A percentile compares a stretch with the other conserved stretches of the same genome.
phyloP scores from a whole-genome alignment of 2,888 invertebrate species.

The Rhamphomyia laevipes region DNA sequence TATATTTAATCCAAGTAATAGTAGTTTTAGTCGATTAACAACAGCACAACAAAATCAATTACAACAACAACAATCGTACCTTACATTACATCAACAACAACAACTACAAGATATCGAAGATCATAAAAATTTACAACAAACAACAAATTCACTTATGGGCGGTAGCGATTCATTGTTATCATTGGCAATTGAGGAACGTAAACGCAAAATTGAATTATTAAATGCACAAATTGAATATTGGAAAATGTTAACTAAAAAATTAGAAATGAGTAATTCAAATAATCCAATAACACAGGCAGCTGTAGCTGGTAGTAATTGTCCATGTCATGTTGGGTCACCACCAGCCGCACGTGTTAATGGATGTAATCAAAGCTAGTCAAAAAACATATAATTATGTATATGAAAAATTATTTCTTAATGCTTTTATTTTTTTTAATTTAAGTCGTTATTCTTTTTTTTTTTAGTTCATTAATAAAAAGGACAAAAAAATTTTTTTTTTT shows the following conservation, averaged over 20 bases:
- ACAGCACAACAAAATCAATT: slow-evolving; percentile 6
- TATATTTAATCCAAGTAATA: slow-evolving; percentile 23
- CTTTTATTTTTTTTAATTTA: too few relatives aligned
- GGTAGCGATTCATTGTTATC: slow-evolving; percentile 30
- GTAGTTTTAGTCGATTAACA: slow-evolving; percentile 7
- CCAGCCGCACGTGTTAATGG: too few relatives aligned
- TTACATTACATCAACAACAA: background rate
- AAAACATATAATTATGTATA: too few relatives aligned
- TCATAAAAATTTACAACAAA: slow-evolving; percentile 3
- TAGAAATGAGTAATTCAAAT: slow-evolving; percentile 18
- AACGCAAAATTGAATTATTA: slow-evolving; percentile 32
- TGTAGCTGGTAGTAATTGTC: too few relatives aligned
- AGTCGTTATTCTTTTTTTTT: too few relatives aligned
- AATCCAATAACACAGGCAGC: too few relatives aligned
- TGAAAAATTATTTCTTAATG: too few relatives aligned
- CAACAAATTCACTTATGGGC: slow-evolving; percentile 20
- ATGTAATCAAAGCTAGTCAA: too few relatives aligned
- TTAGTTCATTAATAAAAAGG: too few relatives aligned
- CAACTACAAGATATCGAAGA: background rate
- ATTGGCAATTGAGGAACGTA: slow-evolving; percentile 33
- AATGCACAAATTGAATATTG: slow-evolving; percentile 37
- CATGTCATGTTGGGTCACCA: too few relatives aligned
- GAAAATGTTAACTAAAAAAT: slow-evolving; percentile 33
- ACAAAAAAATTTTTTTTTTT: too few relatives aligned
- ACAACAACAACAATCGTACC: slow-evolving; percentile 16